These are phyloP conservation scores for Euglossa dilemma DNA, from an alignment of 1,140 invertebrate genomes.

Conservation along the genomic window DNA sequence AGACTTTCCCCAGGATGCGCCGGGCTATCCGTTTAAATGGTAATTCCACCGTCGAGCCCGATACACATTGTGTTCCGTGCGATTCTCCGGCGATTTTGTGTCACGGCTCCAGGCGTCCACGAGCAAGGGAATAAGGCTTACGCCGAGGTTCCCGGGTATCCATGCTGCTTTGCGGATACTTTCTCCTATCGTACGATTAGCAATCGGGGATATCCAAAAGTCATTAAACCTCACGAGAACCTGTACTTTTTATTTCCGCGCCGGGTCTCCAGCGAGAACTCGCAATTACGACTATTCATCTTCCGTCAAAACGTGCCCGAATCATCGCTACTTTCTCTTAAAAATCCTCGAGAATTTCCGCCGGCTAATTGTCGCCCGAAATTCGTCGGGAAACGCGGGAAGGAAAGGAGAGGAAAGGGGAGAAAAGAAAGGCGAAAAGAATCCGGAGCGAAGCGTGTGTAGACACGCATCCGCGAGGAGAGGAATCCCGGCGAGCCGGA, in stretches of 20 bases:
- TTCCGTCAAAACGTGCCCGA: background rate
- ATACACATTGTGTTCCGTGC: background rate
- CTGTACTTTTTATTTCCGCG: background rate
- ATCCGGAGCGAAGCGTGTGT: background rate
- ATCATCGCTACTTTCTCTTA: background rate
- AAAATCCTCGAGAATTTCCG: background rate
- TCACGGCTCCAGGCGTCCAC: background rate
- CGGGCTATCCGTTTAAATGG: background rate
- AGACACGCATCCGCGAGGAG: no score
- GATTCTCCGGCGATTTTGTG: background rate
- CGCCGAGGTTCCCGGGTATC: background rate
- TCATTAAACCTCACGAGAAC: conserved; percentile 52
- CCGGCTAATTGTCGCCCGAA: background rate
- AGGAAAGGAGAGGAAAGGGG: background rate
- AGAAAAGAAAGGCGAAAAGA: background rate
- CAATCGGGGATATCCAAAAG: conserved; percentile 48
- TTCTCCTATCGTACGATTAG: conserved; percentile 44
- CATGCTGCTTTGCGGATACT: conserved; percentile 34
- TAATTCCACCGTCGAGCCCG: background rate
- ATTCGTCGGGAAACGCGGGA: background rate
- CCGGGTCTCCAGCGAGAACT: background rate
- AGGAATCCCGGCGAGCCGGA: background rate
- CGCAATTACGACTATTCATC: conserved; percentile 11
- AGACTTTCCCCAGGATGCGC: conserved; percentile 38
- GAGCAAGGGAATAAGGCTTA: background rate